These are phyloP conservation scores for Tangara arthus DNA, from an alignment of 2,797 vertebrate species.

Conservation along the genomic window DNA sequence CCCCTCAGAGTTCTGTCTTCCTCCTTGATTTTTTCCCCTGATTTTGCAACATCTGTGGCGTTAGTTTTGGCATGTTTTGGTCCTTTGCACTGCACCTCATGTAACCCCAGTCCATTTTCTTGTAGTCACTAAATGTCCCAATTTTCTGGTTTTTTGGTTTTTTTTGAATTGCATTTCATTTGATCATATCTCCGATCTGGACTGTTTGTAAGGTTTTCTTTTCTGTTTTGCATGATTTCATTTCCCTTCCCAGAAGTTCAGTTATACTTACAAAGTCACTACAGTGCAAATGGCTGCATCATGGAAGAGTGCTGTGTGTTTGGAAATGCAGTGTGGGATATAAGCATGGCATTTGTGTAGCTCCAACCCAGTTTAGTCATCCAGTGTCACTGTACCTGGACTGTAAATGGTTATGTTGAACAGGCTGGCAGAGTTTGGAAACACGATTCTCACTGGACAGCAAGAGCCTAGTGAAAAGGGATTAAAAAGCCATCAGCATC, in stretches of 20 bases:
- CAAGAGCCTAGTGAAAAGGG: background rate
- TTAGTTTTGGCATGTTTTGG: background rate
- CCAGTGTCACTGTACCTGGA: background rate
- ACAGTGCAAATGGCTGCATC: background rate
- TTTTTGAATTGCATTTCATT: background rate
- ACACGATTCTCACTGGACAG: rapidly evolving
- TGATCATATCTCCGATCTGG: background rate
- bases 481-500: background rate
- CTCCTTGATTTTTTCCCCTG: background rate
- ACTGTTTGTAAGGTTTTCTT: background rate
- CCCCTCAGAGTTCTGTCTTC: background rate
- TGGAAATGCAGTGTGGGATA: background rate
- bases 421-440: background rate
- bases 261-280: background rate
- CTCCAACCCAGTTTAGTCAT: background rate
- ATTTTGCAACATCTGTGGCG: background rate
- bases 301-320: background rate
- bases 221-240: background rate
- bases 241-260: background rate
- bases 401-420: background rate
- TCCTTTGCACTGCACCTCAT: background rate
- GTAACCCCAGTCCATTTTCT: background rate
- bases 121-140: background rate
- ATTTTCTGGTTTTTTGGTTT: background rate
- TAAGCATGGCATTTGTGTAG: too few species aligned